A percentile compares a stretch with the other conserved stretches of the same genome.
Evolutionary conservation across 1,140 invertebrate species (phyloP).

Genomic region (Bombus waltoni): DNA sequence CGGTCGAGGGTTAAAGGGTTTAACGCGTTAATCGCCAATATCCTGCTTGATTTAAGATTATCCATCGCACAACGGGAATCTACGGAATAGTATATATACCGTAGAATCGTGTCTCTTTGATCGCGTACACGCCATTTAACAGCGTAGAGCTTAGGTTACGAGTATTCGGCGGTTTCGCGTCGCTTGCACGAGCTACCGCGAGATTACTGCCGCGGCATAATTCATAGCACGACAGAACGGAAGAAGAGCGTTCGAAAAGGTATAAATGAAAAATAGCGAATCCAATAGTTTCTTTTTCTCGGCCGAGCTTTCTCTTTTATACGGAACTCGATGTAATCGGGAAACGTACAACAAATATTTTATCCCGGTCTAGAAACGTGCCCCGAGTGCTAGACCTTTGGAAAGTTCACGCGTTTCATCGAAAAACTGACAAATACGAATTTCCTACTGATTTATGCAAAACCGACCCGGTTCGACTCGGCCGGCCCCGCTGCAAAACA

Average conservation of each 20-base stretch:
- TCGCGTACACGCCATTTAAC: not conserved
- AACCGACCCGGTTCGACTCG: not conserved
- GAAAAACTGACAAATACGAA: slow-evolving; percentile 10
- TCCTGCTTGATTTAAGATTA: not conserved
- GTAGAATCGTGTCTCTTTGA: not conserved
- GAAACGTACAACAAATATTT: not conserved
- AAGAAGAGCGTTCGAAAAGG: not conserved
- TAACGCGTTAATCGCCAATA: slow-evolving; percentile 2
- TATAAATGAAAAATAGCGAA: not conserved
- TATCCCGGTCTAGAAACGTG: not conserved
- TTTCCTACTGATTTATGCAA: slow-evolving; percentile 1
- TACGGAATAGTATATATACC: not conserved
- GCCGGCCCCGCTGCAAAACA: not conserved
- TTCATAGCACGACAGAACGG: not conserved
- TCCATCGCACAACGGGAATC: not conserved
- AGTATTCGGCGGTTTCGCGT: too few species aligned
- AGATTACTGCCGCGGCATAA: not conserved
- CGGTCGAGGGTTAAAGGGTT: not conserved
- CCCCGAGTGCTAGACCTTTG: not conserved
- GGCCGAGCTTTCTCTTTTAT: not conserved
- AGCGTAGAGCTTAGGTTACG: too few species aligned
- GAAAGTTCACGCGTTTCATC: not conserved
- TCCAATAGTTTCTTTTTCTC: not conserved
- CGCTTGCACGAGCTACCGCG: not conserved
- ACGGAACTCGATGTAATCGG: not conserved